A percentile compares a stretch with the other conserved stretches of the same genome.
Evolutionary conservation across 1,140 invertebrate genomes (phyloP).

Genomic region (Acromyrmex echinatior): DNA sequence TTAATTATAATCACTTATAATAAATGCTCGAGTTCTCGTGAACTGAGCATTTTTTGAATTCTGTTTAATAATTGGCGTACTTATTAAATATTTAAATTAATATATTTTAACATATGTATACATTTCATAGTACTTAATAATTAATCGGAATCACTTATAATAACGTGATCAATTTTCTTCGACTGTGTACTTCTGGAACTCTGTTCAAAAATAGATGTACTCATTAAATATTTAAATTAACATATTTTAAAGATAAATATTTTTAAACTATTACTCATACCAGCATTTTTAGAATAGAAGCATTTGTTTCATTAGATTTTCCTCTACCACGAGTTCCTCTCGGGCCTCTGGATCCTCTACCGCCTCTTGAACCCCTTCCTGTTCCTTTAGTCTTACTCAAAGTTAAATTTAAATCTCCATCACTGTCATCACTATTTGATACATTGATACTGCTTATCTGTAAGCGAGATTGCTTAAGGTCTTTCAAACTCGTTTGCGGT

Average conservation of each 20-base stretch:
- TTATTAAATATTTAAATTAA: too few relatives aligned
- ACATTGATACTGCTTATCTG: not conserved
- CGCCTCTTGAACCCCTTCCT: conserved; percentile 23
- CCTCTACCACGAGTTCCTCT: conserved; percentile 18
- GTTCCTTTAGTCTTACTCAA: not conserved
- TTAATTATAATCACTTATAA: too few relatives aligned
- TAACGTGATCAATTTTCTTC: not conserved
- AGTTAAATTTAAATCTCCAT: conserved; percentile 7
- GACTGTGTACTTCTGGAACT: not conserved
- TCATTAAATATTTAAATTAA: conserved; percentile 8
- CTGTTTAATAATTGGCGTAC: too few relatives aligned
- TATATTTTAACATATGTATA: not conserved
- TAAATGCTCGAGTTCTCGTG: too few relatives aligned
- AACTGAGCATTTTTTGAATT: too few relatives aligned
- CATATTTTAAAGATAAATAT: not conserved
- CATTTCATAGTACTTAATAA: not conserved
- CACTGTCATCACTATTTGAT: not conserved
- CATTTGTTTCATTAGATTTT: not conserved
- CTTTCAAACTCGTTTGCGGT: not conserved
- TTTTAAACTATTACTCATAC: conserved; percentile 9
- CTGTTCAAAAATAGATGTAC: conserved; percentile 1
- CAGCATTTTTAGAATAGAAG: not conserved
- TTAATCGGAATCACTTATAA: conserved; percentile 61
- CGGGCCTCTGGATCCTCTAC: conserved; percentile 59
- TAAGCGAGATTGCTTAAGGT: not conserved